These are phyloP conservation scores for Lordiphosa fenestrarum DNA, from an alignment of 2,888 invertebrate species.

Conservation along the genomic window DNA sequence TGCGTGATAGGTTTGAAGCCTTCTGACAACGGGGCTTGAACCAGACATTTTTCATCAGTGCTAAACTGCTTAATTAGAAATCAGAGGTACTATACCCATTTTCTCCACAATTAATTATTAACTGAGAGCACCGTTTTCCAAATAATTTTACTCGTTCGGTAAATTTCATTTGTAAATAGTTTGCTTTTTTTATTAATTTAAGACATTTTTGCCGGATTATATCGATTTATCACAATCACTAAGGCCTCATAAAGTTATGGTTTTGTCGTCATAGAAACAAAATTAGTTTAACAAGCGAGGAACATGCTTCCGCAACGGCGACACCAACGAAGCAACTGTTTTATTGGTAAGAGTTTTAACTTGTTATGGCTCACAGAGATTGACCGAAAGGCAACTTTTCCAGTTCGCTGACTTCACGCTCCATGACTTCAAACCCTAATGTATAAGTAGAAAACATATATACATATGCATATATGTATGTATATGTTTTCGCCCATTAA, in stretches of 20 bases:
- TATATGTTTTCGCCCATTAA: conserved; percentile 1
- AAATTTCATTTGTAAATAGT: conserved; percentile 52
- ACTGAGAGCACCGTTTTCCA: conserved; percentile 41
- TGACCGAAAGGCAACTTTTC: conserved; percentile 23
- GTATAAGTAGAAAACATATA: not conserved
- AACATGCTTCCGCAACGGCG: not conserved
- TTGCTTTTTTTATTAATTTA: conserved; percentile 1
- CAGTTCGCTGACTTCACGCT: conserved; percentile 41
- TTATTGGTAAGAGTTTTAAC: conserved; percentile 23
- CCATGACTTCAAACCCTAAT: conserved; percentile 20
- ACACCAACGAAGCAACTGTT: conserved; percentile 28
- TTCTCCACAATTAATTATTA: conserved; percentile 46
- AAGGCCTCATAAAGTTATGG: not conserved
- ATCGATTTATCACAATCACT: conserved; percentile 11
- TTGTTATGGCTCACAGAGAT: conserved; percentile 15
- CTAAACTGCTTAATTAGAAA: no score
- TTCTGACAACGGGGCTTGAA: no score
- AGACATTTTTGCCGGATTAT: conserved; percentile 1
- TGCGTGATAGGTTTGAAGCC: no score
- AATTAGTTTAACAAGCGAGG: conserved; percentile 1
- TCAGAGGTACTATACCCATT: conserved; percentile 41
- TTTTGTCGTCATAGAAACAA: conserved; percentile 7
- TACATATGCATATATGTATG: conserved; percentile 7
- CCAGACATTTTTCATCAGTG: no score
- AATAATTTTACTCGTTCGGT: conserved; percentile 52